phyloP scores from a whole-genome alignment of 2,888 invertebrate species.

The Ephialtes manifestator region DNA sequence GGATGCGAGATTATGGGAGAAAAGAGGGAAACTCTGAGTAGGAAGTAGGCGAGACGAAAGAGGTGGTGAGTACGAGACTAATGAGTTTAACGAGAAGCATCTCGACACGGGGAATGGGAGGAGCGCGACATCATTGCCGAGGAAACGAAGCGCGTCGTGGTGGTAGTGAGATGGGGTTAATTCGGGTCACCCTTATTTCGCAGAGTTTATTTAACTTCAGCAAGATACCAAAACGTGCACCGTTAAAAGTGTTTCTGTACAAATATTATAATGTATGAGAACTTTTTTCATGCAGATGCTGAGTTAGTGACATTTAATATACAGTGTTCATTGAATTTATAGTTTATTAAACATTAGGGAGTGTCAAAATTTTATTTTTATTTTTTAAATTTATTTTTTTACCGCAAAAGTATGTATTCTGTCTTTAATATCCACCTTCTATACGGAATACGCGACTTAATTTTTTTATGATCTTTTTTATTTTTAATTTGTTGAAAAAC shows the following conservation, averaged over 20 bases:
- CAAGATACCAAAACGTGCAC: not conserved
- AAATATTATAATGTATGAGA: not conserved
- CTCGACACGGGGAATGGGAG: conserved; percentile 36
- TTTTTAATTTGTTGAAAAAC: no score
- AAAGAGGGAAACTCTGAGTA: conserved; percentile 45
- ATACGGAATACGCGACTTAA: no score
- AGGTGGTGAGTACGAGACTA: conserved; percentile 53
- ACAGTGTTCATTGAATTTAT: no score
- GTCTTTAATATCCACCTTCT: no score
- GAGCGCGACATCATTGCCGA: conserved; percentile 43
- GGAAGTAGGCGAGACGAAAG: conserved; percentile 31
- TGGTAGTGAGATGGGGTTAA: conserved; percentile 5
- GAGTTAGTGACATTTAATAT: no score
- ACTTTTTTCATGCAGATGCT: not conserved
- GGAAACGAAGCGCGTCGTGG: conserved; percentile 43
- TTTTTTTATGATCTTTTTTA: no score
- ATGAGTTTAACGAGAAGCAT: conserved; percentile 67
- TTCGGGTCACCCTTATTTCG: conserved; percentile 17
- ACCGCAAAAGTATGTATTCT: no score
- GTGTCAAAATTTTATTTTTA: no score
- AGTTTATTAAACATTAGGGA: no score
- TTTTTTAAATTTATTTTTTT: no score
- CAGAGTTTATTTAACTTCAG: conserved; percentile 6
- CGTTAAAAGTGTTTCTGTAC: not conserved
- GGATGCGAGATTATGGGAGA: conserved; percentile 54